Evolutionary conservation across 2,113 vertebrate genomes (phyloP).

Genomic region (Diphyllodes magnificus): DNA sequence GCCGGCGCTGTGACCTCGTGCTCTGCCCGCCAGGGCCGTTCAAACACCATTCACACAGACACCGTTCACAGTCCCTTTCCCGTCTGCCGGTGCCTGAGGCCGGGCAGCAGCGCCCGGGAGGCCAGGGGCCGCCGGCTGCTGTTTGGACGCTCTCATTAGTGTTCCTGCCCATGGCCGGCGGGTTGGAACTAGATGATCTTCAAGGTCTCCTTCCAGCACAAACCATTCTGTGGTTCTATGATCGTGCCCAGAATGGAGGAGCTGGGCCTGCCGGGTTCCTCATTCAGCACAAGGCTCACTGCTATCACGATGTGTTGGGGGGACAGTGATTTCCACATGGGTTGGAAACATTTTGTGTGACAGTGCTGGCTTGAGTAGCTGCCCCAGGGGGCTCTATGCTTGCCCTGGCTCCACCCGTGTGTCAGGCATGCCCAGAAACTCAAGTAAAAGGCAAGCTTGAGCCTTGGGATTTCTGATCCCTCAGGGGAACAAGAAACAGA

Average conservation of each 20-base stretch:
- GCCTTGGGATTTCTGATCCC: background rate
- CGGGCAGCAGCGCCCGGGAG: background rate
- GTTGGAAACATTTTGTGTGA: no score
- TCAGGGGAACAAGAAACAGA: background rate
- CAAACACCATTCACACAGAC: no score
- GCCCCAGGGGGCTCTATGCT: background rate
- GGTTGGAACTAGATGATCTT: background rate
- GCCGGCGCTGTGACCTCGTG: background rate
- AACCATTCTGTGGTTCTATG: background rate
- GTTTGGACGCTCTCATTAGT: no score
- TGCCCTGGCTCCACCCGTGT: background rate
- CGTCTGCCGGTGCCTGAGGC: background rate
- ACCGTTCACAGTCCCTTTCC: background rate
- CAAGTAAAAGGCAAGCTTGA: background rate
- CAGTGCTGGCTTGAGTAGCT: background rate
- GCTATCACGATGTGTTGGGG: background rate
- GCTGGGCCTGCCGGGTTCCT: background rate
- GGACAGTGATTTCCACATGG: accelerated
- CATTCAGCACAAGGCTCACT: accelerated
- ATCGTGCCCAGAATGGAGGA: background rate
- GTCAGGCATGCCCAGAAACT: background rate
- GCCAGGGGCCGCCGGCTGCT: background rate
- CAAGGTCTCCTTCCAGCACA: background rate
- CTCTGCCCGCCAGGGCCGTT: background rate
- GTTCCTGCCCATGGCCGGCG: background rate